Evolutionary conservation across 1,140 invertebrate genomes (phyloP), one percentile per base, ranked within the genome.

Genomic region (Parapsyche elsis): DNA sequence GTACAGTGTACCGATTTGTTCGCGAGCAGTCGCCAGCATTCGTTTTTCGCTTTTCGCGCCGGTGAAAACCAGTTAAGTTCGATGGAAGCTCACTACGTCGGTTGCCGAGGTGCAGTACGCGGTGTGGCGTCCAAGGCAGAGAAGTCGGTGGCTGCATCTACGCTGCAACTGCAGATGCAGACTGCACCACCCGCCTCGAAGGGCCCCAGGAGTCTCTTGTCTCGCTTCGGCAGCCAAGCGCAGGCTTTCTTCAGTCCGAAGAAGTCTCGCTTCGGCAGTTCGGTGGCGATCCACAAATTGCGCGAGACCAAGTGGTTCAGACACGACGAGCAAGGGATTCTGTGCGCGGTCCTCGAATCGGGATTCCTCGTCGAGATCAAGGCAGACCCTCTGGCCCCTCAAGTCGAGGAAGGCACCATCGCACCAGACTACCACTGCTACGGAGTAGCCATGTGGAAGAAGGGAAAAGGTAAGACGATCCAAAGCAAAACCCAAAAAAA

Each of bases 231-330:
- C 82, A 89, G 88, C 80, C 88, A 89, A 84, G 88, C 88, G 77
- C 88, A 89, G 84, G 88, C 88, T 64, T 85, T 89, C 78, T 89
- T 88, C 84, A 88, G 88, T 81, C 88, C 87, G 71, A 89, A 87
- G 84, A 89, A 88, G 83, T 87, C 86, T 67, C 88, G 90, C 73
- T 91, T 91, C 86, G 91, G 90, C 78, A 92, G 91, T 79, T 91
- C 91, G 73, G 91, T 92, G 7, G 91, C 92, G 21, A 91, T 92
- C 59, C 92, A 92, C 84, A 92, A 92, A 84, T 87, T 93, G 80
- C 88, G 92, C 53, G 91, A 92, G 86, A 92, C 91, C 61, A 93
- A 92, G 88, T 93, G 92, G 92, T 92, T 93, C 84, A 89, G 89
- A 79, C 89, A 91, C 80, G 90, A 91, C 83, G 92, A 93, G 87